phyloP scores from a whole-genome alignment of 2,888 invertebrate species.

The Desoria tigrina region DNA sequence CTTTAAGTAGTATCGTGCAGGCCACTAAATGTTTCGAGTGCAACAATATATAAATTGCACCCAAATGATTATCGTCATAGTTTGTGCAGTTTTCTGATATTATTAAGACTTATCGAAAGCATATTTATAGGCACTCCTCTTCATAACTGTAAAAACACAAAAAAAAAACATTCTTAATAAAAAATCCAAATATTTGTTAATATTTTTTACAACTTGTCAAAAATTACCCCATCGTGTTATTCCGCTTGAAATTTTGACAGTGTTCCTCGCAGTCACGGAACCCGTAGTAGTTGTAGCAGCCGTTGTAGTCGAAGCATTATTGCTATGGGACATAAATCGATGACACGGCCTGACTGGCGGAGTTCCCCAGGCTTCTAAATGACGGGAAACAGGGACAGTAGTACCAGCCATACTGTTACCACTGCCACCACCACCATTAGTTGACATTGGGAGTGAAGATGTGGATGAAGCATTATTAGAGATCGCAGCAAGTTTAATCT shows the following conservation, averaged over 20 bases:
- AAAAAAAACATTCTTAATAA: too few species aligned
- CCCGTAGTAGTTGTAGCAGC: constrained; percentile 12
- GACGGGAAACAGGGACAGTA: neutral
- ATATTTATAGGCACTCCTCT: constrained; percentile 51
- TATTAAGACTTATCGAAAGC: constrained; percentile 44
- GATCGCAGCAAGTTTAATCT: neutral
- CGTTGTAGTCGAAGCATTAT: constrained; percentile 18
- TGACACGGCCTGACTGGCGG: constrained; percentile 29
- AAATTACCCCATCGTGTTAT: constrained; percentile 53
- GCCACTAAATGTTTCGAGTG: constrained; percentile 11
- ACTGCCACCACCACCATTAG: neutral
- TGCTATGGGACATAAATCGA: constrained; percentile 23
- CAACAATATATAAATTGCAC: constrained; percentile 6
- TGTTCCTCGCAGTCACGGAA: constrained; percentile 26
- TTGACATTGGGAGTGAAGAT: constrained; percentile 18
- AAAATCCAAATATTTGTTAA: too few species aligned
- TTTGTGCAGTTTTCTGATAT: constrained; percentile 1
- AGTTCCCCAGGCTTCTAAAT: constrained; percentile 26
- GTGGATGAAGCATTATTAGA: constrained; percentile 13
- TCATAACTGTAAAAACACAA: too few species aligned
- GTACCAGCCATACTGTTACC: neutral
- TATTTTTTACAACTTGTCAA: too few species aligned
- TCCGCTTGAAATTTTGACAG: constrained; percentile 26
- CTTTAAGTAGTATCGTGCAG: neutral
- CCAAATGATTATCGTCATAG: constrained; percentile 14